A percentile compares a stretch with the other conserved stretches of the same genome.
These are phyloP conservation scores for Clepsis dumicolana DNA, from an alignment of 2,888 invertebrate species.

Conservation along the genomic window DNA sequence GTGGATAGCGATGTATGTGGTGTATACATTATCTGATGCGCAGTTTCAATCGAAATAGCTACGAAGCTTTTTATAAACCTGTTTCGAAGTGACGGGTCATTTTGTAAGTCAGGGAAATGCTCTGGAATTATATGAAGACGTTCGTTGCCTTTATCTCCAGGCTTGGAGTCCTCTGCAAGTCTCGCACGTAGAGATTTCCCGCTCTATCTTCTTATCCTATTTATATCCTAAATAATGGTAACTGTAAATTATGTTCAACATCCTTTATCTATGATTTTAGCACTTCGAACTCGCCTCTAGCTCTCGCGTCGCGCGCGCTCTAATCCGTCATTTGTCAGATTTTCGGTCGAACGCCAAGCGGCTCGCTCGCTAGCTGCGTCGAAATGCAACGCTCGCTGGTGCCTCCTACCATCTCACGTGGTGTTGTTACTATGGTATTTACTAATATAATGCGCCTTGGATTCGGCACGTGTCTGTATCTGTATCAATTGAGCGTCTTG, in stretches of 20 bases:
- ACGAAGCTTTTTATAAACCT: too few species aligned
- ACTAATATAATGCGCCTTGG: not conserved
- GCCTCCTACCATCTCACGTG: not conserved
- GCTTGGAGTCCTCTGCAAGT: too few species aligned
- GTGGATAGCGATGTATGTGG: too few species aligned
- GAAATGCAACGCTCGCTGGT: not conserved
- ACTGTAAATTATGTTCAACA: not conserved
- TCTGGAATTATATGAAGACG: too few species aligned
- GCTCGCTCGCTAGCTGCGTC: not conserved
- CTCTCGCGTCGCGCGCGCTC: not conserved
- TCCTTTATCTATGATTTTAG: slow-evolving; percentile 1
- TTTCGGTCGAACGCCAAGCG: slow-evolving; percentile 7
- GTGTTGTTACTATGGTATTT: not conserved
- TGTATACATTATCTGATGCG: too few species aligned
- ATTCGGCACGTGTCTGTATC: not conserved
- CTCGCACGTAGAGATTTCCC: too few species aligned
- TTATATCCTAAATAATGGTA: not conserved
- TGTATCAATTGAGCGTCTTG: slow-evolving; percentile 34
- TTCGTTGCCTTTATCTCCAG: too few species aligned
- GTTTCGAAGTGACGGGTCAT: too few species aligned
- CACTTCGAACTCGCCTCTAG: not conserved
- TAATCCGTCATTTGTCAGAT: slow-evolving; percentile 6
- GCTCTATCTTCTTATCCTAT: not conserved
- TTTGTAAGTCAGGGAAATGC: too few species aligned
- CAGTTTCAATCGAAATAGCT: too few species aligned